These are phyloP conservation scores for Dipodomys stephensi DNA, from an alignment of 2,113 vertebrate species.

Conservation along the genomic window DNA sequence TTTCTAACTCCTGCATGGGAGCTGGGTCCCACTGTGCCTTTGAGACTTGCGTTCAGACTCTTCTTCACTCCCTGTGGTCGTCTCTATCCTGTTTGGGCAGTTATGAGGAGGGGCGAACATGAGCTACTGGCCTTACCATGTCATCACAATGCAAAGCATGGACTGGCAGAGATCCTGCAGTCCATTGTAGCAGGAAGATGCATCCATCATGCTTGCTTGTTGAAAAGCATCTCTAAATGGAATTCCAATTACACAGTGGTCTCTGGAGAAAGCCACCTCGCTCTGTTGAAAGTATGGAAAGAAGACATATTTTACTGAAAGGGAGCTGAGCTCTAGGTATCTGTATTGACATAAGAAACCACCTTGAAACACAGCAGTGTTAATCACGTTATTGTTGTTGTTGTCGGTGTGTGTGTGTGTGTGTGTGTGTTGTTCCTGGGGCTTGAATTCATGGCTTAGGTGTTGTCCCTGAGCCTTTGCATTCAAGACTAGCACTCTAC, in stretches of 20 bases:
- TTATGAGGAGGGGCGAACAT: background rate
- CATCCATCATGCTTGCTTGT: background rate
- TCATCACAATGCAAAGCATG: background rate
- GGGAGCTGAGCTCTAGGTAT: background rate
- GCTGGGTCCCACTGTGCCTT: background rate
- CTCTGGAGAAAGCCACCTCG: conserved; percentile 11
- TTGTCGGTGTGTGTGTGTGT: background rate
- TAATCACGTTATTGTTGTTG: background rate
- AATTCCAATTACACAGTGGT: conserved; percentile 31
- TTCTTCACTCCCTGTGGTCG: background rate
- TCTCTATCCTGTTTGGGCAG: background rate
- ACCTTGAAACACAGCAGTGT: background rate
- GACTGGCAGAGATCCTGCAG: background rate
- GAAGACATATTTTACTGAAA: conserved; percentile 16
- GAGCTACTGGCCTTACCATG: background rate
- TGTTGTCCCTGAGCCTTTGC: no score
- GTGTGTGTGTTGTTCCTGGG: no score
- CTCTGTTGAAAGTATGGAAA: conserved; percentile 8
- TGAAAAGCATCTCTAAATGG: conserved; percentile 59
- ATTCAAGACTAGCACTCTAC: no score
- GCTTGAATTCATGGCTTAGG: no score
- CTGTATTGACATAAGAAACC: background rate
- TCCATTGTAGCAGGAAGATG: background rate
- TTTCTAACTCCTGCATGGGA: background rate
- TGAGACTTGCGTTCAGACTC: accelerated